Evolutionary conservation across 2,113 vertebrate genomes (phyloP).

Genomic region (Equus quagga): DNA sequence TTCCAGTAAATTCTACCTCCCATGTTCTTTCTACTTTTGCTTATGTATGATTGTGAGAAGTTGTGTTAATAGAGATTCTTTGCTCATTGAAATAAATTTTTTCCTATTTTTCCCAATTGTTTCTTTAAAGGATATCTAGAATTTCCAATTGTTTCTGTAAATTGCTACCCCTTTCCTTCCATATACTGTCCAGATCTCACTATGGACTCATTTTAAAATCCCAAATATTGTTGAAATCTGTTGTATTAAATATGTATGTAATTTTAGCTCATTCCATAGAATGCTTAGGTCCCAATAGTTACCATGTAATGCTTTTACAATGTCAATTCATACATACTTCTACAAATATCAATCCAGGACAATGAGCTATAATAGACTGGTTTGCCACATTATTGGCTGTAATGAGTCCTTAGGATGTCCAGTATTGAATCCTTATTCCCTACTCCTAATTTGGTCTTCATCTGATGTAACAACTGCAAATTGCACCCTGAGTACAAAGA

Average conservation of each 20-base stretch:
- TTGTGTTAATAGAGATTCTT: neutral
- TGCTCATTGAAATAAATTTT: neutral
- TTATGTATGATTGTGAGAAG: neutral
- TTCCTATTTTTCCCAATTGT: neutral
- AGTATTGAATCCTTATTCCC: neutral
- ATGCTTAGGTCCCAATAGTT: neutral
- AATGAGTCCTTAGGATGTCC: neutral
- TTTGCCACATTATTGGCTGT: neutral
- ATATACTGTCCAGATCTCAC: neutral
- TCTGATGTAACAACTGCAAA: neutral
- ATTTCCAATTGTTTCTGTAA: neutral
- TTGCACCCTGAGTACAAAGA: neutral
- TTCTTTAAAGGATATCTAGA: neutral
- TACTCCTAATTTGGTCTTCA: neutral
- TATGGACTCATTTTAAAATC: neutral
- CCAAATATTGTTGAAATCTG: neutral
- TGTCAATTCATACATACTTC: neutral
- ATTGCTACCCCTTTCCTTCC: neutral
- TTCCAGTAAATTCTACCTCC: neutral
- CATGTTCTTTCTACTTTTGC: neutral
- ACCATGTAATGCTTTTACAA: neutral
- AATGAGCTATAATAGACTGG: neutral
- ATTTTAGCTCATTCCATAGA: neutral
- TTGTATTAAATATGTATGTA: neutral
- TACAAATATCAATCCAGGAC: neutral